These are phyloP conservation scores for Luperina testacea DNA, from an alignment of 2,888 invertebrate species.

Conservation along the genomic window DNA sequence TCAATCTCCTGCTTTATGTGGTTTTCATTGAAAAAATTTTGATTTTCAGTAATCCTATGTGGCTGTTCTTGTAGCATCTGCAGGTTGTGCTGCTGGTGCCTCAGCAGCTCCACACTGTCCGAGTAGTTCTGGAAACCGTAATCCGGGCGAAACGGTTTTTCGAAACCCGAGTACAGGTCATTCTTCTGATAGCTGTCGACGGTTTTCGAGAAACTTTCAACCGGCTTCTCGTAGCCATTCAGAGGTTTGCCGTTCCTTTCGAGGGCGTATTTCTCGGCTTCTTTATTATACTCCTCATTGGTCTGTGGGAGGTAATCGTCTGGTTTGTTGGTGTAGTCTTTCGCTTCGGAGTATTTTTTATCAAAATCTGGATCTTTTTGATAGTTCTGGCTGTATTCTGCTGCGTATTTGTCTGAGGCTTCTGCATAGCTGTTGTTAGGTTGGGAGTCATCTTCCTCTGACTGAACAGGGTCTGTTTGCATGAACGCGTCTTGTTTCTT, in stretches of 20 bases:
- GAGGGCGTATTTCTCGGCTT: constrained; percentile 84
- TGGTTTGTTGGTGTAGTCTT: constrained; percentile 80
- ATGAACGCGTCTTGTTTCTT: constrained; percentile 87
- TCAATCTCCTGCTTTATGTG: constrained; percentile 86
- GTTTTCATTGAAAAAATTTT: constrained; percentile 83
- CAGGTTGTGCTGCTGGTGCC: constrained; percentile 84
- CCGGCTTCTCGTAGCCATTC: constrained; percentile 78
- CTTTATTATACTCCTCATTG: constrained; percentile 86
- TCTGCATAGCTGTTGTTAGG: constrained; percentile 80
- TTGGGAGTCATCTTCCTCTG: constrained; percentile 80
- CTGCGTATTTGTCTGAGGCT: constrained; percentile 65
- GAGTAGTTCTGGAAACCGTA: constrained; percentile 70
- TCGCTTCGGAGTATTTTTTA: constrained; percentile 72
- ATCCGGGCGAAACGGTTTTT: constrained; percentile 69
- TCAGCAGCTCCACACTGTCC: constrained; percentile 79
- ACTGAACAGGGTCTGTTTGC: constrained; percentile 85
- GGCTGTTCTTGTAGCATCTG: constrained; percentile 81
- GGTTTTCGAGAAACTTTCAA: constrained; percentile 54
- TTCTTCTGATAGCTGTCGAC: constrained; percentile 71
- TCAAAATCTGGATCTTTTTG: constrained; percentile 50
- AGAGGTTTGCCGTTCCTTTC: constrained; percentile 77
- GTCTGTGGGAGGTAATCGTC: constrained; percentile 85
- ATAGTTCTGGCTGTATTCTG: constrained; percentile 42
- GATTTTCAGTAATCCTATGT: constrained; percentile 80
- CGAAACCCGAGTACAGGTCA: constrained; percentile 60